Percentiles rank a stretch among this genome's conserved stretches.
phyloP scores from a whole-genome alignment of 1,140 invertebrate species.

The Matsumurasca onukii region DNA sequence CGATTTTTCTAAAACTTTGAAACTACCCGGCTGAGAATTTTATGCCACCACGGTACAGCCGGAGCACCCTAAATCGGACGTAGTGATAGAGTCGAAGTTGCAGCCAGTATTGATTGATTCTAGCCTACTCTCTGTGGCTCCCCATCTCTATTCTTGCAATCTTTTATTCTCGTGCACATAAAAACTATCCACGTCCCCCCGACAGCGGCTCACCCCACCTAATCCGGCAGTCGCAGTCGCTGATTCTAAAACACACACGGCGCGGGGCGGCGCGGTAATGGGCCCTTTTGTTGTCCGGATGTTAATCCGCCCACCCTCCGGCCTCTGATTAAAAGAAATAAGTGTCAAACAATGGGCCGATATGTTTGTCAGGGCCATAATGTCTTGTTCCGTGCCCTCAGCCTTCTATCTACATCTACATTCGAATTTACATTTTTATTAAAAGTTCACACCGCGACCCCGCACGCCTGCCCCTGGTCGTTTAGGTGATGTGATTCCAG shows the following conservation, averaged over 20 bases:
- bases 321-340: constrained; percentile 21
- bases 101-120: background rate
- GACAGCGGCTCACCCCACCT: background rate
- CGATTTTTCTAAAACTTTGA: too few species aligned
- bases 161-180: constrained; percentile 18
- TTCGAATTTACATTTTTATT: constrained; percentile 23
- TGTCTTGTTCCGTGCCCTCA: constrained; percentile 16
- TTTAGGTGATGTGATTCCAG: constrained; percentile 6
- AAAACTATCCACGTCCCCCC: constrained; percentile 14
- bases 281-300: constrained; percentile 18
- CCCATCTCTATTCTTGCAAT: constrained; percentile 22
- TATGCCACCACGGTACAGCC: too few species aligned
- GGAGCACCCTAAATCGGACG: too few species aligned
- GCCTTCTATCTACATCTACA: too few species aligned
- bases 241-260: constrained; percentile 20
- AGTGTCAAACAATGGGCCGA: constrained; percentile 17
- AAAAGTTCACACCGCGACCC: constrained; percentile 18
- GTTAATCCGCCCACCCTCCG: background rate
- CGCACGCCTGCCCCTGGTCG: background rate
- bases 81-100: too few species aligned
- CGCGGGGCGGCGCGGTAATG: constrained; percentile 4
- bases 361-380: constrained; percentile 18
- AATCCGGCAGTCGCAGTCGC: background rate
- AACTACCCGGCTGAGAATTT: too few species aligned
- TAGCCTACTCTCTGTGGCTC: background rate